Conservation (phyloP, 2,113 vertebrate genomes). For the Hyla sarda region DNA sequence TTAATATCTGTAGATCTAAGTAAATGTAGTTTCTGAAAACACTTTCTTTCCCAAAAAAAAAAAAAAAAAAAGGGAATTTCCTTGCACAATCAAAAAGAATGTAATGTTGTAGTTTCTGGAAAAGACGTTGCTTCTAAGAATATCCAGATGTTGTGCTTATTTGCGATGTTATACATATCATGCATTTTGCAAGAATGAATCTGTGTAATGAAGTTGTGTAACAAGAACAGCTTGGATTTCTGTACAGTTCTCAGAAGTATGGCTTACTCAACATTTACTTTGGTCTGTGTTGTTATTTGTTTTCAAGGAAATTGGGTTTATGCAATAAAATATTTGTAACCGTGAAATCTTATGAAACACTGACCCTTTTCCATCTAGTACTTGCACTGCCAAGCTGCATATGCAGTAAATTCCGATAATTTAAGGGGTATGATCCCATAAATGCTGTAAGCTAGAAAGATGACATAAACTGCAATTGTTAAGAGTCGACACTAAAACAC, state of each 20-base stretch:
- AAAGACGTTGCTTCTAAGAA: neutral
- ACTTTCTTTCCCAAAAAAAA: neutral
- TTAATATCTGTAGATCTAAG: no score
- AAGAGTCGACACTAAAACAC: neutral
- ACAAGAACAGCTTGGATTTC: conserved; percentile 32
- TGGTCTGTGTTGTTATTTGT: conserved; percentile 36
- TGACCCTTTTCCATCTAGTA: neutral
- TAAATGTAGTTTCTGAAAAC: neutral
- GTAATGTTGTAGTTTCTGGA: neutral
- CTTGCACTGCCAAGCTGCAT: neutral
- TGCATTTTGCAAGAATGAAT: conserved; percentile 50
- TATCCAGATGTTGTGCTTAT: conserved; percentile 1
- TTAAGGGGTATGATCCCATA: neutral
- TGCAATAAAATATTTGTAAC: conserved; percentile 48
- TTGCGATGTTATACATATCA: conserved; percentile 2
- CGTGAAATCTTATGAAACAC: conserved; percentile 26
- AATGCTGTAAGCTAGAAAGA: neutral
- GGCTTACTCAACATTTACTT: conserved; percentile 54
- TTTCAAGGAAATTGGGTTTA: conserved; percentile 50
- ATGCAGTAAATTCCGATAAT: conserved; percentile 7
- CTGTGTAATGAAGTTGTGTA: conserved; percentile 54
- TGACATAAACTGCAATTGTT: neutral
- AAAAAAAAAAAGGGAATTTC: neutral
- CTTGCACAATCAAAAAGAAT: neutral
- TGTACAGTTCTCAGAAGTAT: conserved; percentile 45